Base-by-base conservation (phyloP, 1,140 invertebrate genomes). In the Meloidogyne chitwoodi region DNA sequence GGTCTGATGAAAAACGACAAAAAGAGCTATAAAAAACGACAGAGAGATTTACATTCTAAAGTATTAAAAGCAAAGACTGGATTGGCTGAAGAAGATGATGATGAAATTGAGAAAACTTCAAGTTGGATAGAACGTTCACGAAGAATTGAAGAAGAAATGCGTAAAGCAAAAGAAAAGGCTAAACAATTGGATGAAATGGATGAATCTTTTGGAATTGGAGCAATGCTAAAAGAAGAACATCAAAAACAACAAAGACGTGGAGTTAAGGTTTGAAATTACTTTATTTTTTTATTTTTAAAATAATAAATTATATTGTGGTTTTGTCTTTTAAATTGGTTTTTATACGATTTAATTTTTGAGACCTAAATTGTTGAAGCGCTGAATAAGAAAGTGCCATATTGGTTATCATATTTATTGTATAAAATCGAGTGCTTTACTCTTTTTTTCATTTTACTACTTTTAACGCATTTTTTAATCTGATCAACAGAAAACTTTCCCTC, bases 111-210 rank as follows among this genome's bases (percentile, higher is more conserved):
- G 85, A 74, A 79, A 65, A 90, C 91, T 0, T 83, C 87, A 22
- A 89, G 89, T 56, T 98, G 95, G 95, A 92, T 98, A 14, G 89
- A 91, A 81, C 93, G 92, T 84, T 93, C 90, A 79, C 90, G 94
- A 38, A 90, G 91, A 73, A 88, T 93, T 19, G 90, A 92, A 24
- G 90, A 92, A 81, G 93, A 95, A 80, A 94, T 93, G 79, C 91
- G 91, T 78, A 91, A 93, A 84, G 95, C 95, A 19, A 92, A 92
- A 66, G 92, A 93, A 87, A 91, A 93, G 92, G 94, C 93, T 56
- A 94, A 94, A 88, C 91, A 93, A 89, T 88, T 97, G 79, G 94
- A 96, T 88, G 94, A 97, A 88, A 91, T 98, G 88, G 96, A 98
- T 89, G 92, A 91, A 86, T 94, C 94, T 85, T 96, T 98, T 91